These are phyloP conservation scores for Cololabis saira DNA, from an alignment of 2,113 vertebrate genomes.

Conservation along the genomic window DNA sequence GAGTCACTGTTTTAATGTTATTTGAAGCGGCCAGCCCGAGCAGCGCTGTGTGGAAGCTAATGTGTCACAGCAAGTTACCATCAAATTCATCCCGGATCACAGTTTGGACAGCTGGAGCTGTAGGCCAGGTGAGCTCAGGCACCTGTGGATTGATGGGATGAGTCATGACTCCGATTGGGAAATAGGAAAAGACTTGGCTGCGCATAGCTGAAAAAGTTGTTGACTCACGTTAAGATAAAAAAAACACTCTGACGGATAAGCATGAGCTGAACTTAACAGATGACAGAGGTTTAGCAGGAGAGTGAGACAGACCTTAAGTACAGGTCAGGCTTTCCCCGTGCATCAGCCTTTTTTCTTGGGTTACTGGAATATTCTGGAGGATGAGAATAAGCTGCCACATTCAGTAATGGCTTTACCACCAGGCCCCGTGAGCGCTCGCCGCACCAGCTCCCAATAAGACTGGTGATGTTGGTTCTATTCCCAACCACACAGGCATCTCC, in stretches of 20 bases:
- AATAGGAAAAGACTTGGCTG: conserved; percentile 40
- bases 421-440: conserved; percentile 58
- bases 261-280: conserved; percentile 35
- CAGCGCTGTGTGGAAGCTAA: conserved; percentile 27
- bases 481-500: conserved; percentile 73
- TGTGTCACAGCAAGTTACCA: conserved; percentile 45
- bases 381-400: conserved; percentile 56
- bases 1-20: conserved; percentile 63
- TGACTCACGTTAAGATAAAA: conserved; percentile 31
- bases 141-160: conserved; percentile 41
- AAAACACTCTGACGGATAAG: conserved; percentile 18
- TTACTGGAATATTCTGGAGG: conserved; percentile 73
- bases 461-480: conserved; percentile 73
- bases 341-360: conserved; percentile 74
- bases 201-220: conserved; percentile 36
- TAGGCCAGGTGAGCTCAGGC: conserved; percentile 54
- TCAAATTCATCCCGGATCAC: conserved; percentile 33
- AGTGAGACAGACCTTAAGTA: conserved; percentile 53
- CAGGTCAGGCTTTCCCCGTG: conserved; percentile 70
- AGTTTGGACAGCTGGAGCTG: conserved; percentile 63
- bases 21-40: conserved; percentile 44
- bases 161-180: conserved; percentile 31
- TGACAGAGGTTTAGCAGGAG: conserved; percentile 45
- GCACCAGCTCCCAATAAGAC: conserved; percentile 65
- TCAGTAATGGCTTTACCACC: conserved; percentile 80